These are phyloP conservation scores for Zhengitettix transpicula DNA, from an alignment of 2,888 invertebrate genomes.

Conservation along the genomic window DNA sequence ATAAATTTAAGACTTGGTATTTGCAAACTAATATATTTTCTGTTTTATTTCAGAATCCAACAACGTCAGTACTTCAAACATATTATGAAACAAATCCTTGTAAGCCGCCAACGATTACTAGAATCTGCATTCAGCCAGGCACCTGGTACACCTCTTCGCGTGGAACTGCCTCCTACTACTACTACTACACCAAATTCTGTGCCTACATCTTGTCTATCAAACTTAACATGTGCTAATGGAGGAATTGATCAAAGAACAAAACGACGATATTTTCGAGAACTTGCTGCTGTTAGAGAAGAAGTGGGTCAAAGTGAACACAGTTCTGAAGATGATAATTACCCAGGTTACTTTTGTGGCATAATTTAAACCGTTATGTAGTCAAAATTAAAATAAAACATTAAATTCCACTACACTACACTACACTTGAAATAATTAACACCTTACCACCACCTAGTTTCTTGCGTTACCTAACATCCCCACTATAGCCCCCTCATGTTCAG, in stretches of 20 bases:
- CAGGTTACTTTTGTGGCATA: constrained; percentile 22
- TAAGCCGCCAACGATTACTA: constrained; percentile 54
- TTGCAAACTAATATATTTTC: too few relatives aligned
- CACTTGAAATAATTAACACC: too few relatives aligned
- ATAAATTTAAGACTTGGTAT: too few relatives aligned
- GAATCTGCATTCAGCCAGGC: constrained; percentile 47
- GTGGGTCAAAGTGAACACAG: constrained; percentile 43
- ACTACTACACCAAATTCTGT: not conserved
- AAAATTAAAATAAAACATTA: not conserved
- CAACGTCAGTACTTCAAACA: constrained; percentile 38
- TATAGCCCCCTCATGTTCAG: too few relatives aligned
- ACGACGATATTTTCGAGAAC: constrained; percentile 38
- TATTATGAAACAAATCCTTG: constrained; percentile 53
- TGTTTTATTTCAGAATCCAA: constrained; percentile 23
- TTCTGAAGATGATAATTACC: constrained; percentile 65
- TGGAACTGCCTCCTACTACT: constrained; percentile 1
- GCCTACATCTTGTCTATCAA: not conserved
- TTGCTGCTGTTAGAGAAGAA: constrained; percentile 50
- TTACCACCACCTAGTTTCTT: too few relatives aligned
- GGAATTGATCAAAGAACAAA: constrained; percentile 14
- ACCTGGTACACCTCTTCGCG: constrained; percentile 30
- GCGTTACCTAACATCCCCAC: too few relatives aligned
- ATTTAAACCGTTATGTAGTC: not conserved
- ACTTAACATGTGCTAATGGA: not conserved
- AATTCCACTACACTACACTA: not conserved